These are phyloP conservation scores for Phengaris alcon DNA, from an alignment of 2,888 invertebrate species.

Conservation along the genomic window DNA sequence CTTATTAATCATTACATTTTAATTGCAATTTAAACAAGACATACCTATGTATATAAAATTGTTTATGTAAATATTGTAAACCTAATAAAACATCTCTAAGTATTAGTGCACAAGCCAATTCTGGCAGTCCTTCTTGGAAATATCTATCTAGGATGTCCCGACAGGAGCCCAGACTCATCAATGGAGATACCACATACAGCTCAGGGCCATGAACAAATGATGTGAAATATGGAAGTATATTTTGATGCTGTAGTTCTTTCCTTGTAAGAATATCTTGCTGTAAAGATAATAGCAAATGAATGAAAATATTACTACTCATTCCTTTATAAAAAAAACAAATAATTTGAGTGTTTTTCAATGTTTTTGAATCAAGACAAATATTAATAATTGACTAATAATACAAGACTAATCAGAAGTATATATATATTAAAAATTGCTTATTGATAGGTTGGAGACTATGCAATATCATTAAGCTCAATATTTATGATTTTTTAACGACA, in stretches of 20 bases:
- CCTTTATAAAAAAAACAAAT: too few species aligned
- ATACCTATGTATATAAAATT: slow-evolving; percentile 91
- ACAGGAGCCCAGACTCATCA: slow-evolving; percentile 92
- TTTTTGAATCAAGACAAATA: too few species aligned
- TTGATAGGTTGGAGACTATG: too few species aligned
- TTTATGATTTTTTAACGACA: not conserved
- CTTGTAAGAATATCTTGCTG: slow-evolving; percentile 89
- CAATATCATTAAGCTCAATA: not conserved
- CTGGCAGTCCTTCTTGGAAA: slow-evolving; percentile 88
- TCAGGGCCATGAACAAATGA: slow-evolving; percentile 89
- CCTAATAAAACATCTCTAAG: slow-evolving; percentile 88
- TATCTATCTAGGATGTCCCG: slow-evolving; percentile 87
- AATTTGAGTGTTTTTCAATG: too few species aligned
- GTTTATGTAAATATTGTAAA: slow-evolving; percentile 90
- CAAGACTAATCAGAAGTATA: too few species aligned
- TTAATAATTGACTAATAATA: too few species aligned
- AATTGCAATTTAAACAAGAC: slow-evolving; percentile 29
- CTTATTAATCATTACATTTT: not conserved
- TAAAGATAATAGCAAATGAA: slow-evolving; percentile 48
- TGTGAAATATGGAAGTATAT: slow-evolving; percentile 86
- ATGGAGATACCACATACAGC: slow-evolving; percentile 88
- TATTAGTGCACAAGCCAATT: slow-evolving; percentile 88
- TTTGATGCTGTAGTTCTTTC: slow-evolving; percentile 87
- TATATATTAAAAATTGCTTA: too few species aligned
- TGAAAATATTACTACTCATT: too few species aligned